Base-by-base conservation (phyloP, 2,113 vertebrate species). In the Xiphophorus maculatus region DNA sequence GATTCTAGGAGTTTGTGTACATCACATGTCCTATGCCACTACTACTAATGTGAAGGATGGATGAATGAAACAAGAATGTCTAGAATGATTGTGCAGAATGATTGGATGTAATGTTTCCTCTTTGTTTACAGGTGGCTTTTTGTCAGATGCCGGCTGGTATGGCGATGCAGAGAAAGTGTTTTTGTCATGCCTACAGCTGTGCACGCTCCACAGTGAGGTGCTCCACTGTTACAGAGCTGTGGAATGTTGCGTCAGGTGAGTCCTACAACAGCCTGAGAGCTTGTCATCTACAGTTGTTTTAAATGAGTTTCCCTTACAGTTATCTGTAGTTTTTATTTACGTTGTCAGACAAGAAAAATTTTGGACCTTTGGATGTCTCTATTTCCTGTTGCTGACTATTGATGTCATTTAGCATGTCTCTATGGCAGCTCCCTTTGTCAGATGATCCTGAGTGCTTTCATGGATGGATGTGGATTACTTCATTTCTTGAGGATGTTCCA, bases 61-160 rank as follows among this genome's bases (percentile, higher is more conserved):
- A 28, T 27, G 28, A 5, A 61, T 27, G 25, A 25, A 61, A 27
- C 60, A 28, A 28, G 63, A 19, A 48, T 17, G 5, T 48, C 4
- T 30, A 22, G 17, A 17, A 32, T 17, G 17, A 19, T 35, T 64
- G 30, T 64, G 63, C 7, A 25, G 19, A 8, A 3, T 69, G 8
- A 19, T 22, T 54, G 29, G 19, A 32, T 48, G 14, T 28, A 37
- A 81, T 17, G 4, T 10, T 25, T 9, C 63, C 22, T 5, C 66
- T 80, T 76, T 82, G 58, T 32, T 79, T 84, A 0, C 40, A 99
- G 98, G 98, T 78, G 98, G 98, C 0, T 99, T 99, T 89, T 89
- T 99, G 28, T 99, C 98, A 0, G 98, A 99, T 81, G 98, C 98
- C 10, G 98, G 98, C 79, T 99, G 98, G 98, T 99, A 99, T 83